Conservation (phyloP, 2,888 invertebrate species). For the Hypomecis punctinalis region DNA sequence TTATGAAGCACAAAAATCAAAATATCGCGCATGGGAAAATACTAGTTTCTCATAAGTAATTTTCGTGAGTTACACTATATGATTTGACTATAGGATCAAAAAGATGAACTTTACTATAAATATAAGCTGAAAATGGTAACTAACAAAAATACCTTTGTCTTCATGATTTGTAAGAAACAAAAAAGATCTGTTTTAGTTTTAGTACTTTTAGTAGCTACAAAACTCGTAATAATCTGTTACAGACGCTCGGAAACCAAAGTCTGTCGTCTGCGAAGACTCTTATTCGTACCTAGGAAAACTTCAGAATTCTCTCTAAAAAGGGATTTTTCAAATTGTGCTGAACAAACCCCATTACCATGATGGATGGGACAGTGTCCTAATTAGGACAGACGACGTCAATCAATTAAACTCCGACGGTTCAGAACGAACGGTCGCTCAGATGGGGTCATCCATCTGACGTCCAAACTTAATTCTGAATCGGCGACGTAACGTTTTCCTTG, state of each 20-base stretch:
- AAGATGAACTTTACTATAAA: too few species aligned
- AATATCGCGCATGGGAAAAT: too few species aligned
- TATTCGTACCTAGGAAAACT: slow-evolving; percentile 7
- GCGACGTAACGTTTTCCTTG: slow-evolving; percentile 41
- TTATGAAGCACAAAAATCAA: too few species aligned
- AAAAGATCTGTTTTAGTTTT: too few species aligned
- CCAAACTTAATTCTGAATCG: slow-evolving; percentile 44
- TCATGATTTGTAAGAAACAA: too few species aligned
- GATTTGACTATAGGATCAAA: too few species aligned
- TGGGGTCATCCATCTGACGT: slow-evolving; percentile 53
- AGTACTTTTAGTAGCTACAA: too few species aligned
- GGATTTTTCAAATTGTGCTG: slow-evolving; percentile 49
- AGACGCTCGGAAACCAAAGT: background rate
- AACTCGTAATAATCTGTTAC: too few species aligned
- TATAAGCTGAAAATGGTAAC: too few species aligned
- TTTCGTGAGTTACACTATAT: too few species aligned
- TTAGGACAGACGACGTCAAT: slow-evolving; percentile 67
- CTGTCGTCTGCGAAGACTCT: background rate
- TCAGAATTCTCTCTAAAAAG: slow-evolving; percentile 32
- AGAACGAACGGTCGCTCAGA: slow-evolving; percentile 50
- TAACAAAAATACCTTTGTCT: too few species aligned
- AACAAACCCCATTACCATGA: slow-evolving; percentile 66
- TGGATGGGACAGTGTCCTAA: slow-evolving; percentile 66
- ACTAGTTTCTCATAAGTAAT: too few species aligned
- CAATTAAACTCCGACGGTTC: slow-evolving; percentile 53